These are phyloP conservation scores for Drosophila mimica DNA, from an alignment of 2,888 invertebrate genomes.

Conservation along the genomic window DNA sequence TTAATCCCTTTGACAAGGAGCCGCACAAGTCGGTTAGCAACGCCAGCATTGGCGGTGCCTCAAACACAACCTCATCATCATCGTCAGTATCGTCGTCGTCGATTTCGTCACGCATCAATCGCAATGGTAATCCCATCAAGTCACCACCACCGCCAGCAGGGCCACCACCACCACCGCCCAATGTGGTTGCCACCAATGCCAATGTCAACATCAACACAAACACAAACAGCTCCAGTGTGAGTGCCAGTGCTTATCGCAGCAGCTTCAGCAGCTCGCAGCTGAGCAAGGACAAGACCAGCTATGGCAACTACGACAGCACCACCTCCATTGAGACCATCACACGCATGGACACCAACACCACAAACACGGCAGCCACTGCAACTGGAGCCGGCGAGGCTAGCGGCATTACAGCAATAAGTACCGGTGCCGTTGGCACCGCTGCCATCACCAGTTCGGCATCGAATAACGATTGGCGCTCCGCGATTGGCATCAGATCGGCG, in stretches of 20 bases:
- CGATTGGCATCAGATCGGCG: constrained; percentile 78
- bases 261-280: constrained; percentile 71
- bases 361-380: constrained; percentile 71
- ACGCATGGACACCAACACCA: constrained; percentile 80
- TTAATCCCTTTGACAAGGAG: constrained; percentile 85
- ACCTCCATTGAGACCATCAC: constrained; percentile 82
- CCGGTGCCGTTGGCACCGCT: constrained; percentile 45
- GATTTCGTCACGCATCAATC: constrained; percentile 81
- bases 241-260: constrained; percentile 72
- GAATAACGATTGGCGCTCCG: constrained; percentile 74
- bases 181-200: constrained; percentile 35
- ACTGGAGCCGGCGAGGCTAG: constrained; percentile 64
- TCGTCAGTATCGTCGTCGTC: constrained; percentile 82
- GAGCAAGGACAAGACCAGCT: constrained; percentile 72
- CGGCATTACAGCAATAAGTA: constrained; percentile 66
- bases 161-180: constrained; percentile 81
- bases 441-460: constrained; percentile 66
- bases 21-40: constrained; percentile 63
- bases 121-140: constrained; percentile 78
- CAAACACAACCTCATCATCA: constrained; percentile 75
- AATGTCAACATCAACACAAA: constrained; percentile 51
- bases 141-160: constrained; percentile 81
- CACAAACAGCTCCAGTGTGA: constrained; percentile 50
- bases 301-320: constrained; percentile 78
- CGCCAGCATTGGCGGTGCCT: constrained; percentile 63